Base-by-base conservation (phyloP, 2,797 vertebrate species). In the Benthosema pterotum region DNA sequence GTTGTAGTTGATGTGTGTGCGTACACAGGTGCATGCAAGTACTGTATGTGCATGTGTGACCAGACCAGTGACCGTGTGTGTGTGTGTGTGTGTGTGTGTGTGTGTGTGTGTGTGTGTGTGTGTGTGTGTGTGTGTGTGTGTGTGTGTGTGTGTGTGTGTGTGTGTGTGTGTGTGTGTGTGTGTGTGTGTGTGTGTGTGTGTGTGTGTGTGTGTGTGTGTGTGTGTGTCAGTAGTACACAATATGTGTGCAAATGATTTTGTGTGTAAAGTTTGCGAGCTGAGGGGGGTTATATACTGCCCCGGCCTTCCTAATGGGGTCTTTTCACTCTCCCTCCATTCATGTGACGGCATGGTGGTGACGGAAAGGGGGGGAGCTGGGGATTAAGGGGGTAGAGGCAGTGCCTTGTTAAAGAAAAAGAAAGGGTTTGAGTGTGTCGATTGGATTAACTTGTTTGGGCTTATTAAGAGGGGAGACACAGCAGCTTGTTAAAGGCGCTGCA, bases 401-500 rank as follows among this genome's bases (percentile, higher is more conserved):
- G 90, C 87, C 90, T 92, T 89, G 88, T 93, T 92, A 92, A 91
- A 90, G 88, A 86, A 84, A 89, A 87, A 90, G 89, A 91, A 90
- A 89, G 89, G 83, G 82, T 87, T 89, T 84, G 91, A 93, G 90
- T 91, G 91, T 91, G 92, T 90, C 87, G 87, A 93, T 93, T 92
- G 92, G 92, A 93, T 93, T 93, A 93, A 92, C 90, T 93, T 92
- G 91, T 93, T 92, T 93, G 89, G 91, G 89, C 88, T 91, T 92
- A 92, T 93, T 93, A 93, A 90, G 88, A 90, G 83, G 82, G 85
- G 87, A 90, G 87, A 88, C 88, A 83, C 88, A 85, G 88, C 84
- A 83, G 88, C 90, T 89, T 90, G 90, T 92, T 92, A 90, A 91
- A 90, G 90, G 88, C 87, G 83, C 86, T 86, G 89, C 91, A 90